Conservation (phyloP, 2,888 invertebrate genomes). For the Eudasyphora cyanicolor region DNA sequence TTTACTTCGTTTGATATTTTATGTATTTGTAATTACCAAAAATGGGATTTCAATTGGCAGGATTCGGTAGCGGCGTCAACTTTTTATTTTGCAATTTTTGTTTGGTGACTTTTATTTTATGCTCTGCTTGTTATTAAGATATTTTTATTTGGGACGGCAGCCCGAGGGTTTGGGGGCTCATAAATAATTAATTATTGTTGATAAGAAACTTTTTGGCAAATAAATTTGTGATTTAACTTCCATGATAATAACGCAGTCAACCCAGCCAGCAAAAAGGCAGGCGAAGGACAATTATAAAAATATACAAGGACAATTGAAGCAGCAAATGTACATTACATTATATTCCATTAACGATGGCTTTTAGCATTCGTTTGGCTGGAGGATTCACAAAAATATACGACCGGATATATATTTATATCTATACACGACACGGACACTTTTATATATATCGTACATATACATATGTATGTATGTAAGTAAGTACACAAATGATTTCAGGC, state of each 20-base stretch:
- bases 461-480: background rate
- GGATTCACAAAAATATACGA: background rate
- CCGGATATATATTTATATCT: background rate
- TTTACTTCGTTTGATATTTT: background rate
- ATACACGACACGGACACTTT: background rate
- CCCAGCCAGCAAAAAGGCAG: background rate
- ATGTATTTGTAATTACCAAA: background rate
- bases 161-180: background rate
- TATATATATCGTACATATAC: constrained; percentile 8
- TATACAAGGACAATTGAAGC: background rate
- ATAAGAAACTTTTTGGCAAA: constrained; percentile 38
- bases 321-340: constrained; percentile 13
- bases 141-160: too few species aligned
- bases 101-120: background rate
- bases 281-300: background rate
- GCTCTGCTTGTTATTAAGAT: background rate
- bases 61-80: background rate
- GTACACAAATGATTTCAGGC: background rate
- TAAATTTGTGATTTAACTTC: constrained; percentile 17
- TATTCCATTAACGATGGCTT: background rate
- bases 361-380: background rate
- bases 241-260: background rate
- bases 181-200: constrained; percentile 47
- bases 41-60: background rate
- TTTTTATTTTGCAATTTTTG: background rate